A percentile compares a stretch with the other conserved stretches of the same genome.
Evolutionary conservation across 1,140 invertebrate genomes (phyloP).

Genomic region (Drosophila insularis): DNA sequence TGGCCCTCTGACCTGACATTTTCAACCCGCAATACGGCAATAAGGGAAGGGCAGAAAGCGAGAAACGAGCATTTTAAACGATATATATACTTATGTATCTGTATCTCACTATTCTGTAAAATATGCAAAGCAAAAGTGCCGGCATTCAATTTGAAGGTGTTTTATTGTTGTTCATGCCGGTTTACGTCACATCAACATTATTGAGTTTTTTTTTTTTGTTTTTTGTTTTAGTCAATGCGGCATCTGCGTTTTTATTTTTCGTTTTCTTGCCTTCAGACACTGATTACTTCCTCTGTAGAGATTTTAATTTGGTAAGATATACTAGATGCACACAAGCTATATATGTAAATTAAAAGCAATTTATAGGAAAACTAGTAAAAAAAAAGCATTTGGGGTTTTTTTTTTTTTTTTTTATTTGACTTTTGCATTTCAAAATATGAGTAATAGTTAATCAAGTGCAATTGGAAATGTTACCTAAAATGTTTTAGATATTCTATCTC

Average conservation of each 20-base stretch:
- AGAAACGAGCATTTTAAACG: background rate
- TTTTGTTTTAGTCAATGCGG: constrained; percentile 22
- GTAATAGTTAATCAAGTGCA: background rate
- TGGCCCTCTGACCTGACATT: constrained; percentile 8
- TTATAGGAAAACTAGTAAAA: constrained; percentile 7
- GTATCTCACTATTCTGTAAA: background rate
- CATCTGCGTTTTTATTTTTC: constrained; percentile 28
- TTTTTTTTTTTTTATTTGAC: background rate
- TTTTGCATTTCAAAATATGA: background rate
- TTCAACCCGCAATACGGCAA: background rate
- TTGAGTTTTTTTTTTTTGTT: constrained; percentile 23
- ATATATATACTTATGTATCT: background rate
- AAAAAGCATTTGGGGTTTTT: background rate
- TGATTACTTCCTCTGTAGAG: constrained; percentile 4
- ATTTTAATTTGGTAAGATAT: constrained; percentile 5
- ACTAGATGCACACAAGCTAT: background rate
- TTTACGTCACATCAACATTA: constrained; percentile 40
- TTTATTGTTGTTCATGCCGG: background rate
- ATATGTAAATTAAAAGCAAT: background rate
- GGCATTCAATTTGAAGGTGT: constrained; percentile 11
- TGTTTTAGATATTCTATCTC: constrained; percentile 2
- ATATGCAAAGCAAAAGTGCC: constrained; percentile 30
- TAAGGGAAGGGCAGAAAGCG: background rate
- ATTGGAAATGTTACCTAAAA: background rate
- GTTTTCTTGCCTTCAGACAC: background rate